phyloP scores from a whole-genome alignment of 2,797 vertebrate species.

The Parotocinclus haroldoi region DNA sequence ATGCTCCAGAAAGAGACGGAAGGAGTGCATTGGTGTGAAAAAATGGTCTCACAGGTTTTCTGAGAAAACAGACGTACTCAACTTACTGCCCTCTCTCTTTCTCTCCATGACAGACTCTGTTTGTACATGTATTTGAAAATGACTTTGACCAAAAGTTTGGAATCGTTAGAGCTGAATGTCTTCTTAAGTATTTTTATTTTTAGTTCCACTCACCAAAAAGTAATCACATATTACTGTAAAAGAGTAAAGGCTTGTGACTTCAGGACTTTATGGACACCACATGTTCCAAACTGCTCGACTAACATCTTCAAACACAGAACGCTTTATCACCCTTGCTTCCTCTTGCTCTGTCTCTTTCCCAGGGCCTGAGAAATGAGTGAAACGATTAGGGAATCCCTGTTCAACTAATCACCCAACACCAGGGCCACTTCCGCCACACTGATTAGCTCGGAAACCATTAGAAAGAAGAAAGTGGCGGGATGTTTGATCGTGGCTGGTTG shows the following conservation, averaged over 20 bases:
- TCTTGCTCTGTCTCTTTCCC: conserved; percentile 64
- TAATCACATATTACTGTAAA: not conserved
- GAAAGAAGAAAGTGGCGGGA: conserved; percentile 83
- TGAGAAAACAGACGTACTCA: no score
- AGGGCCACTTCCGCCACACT: conserved; percentile 81
- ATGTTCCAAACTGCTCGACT: conserved; percentile 30
- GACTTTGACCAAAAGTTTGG: no score
- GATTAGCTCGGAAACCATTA: conserved; percentile 91
- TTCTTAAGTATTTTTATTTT: no score
- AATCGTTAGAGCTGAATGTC: no score
- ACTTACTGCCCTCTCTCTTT: no score
- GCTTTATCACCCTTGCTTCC: conserved; percentile 74
- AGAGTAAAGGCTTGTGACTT: no score
- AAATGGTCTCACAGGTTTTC: no score
- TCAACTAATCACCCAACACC: conserved; percentile 73
- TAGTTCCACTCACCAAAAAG: not conserved
- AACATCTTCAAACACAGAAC: conserved; percentile 57
- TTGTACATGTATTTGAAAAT: not conserved
- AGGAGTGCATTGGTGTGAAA: conserved; percentile 4
- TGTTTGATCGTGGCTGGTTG: conserved; percentile 81
- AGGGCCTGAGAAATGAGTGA: conserved; percentile 70
- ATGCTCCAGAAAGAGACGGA: conserved; percentile 9
- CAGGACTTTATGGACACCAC: conserved; percentile 6
- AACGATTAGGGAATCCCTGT: conserved; percentile 78
- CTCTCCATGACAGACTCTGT: not conserved